Percentiles rank a stretch among this genome's conserved stretches.
phyloP scores from a whole-genome alignment of 2,113 vertebrate genomes.

The Romanogobio albipinnatus region DNA sequence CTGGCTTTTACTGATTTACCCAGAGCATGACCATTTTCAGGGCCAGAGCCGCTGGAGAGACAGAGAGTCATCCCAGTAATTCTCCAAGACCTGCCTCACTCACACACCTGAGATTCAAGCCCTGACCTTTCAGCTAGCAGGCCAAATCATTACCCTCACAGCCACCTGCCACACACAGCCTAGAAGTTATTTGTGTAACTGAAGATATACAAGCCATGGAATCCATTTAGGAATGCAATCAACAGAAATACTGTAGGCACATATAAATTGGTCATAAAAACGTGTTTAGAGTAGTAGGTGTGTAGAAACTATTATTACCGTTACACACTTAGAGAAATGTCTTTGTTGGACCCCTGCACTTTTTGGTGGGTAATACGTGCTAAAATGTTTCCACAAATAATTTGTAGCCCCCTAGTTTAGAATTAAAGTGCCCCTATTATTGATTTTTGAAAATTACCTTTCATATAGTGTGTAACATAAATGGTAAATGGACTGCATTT shows the following conservation, averaged over 20 bases:
- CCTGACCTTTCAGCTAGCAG: background rate
- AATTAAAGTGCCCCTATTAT: too few species aligned
- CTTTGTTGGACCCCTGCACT: background rate
- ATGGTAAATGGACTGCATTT: too few species aligned
- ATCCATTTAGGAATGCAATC: background rate
- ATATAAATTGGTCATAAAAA: background rate
- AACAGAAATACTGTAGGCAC: background rate
- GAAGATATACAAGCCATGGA: background rate
- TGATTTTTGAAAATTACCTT: too few species aligned
- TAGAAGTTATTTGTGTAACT: background rate
- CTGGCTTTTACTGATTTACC: constrained; percentile 2
- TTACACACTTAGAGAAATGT: background rate
- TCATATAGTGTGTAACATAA: too few species aligned
- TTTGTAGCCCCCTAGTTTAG: background rate
- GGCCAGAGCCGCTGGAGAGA: background rate
- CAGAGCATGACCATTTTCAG: background rate
- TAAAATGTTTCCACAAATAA: background rate
- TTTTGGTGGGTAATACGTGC: background rate
- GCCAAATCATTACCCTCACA: background rate
- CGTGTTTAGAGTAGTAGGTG: background rate
- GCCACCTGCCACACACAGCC: background rate
- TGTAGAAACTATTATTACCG: background rate
- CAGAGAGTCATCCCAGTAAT: background rate
- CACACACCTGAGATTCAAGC: constrained; percentile 1
- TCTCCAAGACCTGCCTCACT: background rate